Evolutionary conservation across 2,888 invertebrate species (phyloP).

Genomic region (Drosophila antonietae): DNA sequence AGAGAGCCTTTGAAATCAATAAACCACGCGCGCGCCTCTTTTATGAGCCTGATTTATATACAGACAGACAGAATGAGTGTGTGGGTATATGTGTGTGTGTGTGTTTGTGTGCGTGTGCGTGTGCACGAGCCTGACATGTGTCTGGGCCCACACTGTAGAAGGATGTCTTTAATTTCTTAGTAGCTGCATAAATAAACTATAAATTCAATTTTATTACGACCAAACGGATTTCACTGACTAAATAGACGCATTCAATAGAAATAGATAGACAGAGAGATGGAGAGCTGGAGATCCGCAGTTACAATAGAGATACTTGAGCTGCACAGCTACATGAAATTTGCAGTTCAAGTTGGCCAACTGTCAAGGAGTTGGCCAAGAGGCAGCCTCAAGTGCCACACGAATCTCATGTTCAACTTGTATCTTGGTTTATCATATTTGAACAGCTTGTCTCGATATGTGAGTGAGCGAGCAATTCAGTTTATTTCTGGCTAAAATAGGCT

Average conservation of each 20-base stretch:
- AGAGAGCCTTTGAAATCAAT: slow-evolving; percentile 67
- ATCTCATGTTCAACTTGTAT: slow-evolving; percentile 55
- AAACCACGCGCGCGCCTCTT: slow-evolving; percentile 70
- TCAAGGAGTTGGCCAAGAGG: slow-evolving; percentile 17
- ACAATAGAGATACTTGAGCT: slow-evolving; percentile 22
- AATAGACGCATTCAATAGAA: slow-evolving; percentile 34
- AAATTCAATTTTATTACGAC: slow-evolving; percentile 71
- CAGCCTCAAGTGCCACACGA: slow-evolving; percentile 51
- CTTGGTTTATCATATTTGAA: slow-evolving; percentile 63
- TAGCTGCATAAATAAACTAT: slow-evolving; percentile 80
- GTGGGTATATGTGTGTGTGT: not conserved
- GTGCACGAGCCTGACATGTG: slow-evolving; percentile 67
- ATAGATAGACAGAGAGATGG: not conserved
- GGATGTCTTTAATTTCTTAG: slow-evolving; percentile 73
- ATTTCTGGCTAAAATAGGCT: not conserved
- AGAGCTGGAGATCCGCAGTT: not conserved
- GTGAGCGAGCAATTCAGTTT: slow-evolving; percentile 8
- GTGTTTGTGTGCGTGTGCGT: slow-evolving; percentile 22
- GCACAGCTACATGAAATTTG: slow-evolving; percentile 25
- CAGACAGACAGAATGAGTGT: not conserved
- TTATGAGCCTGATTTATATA: slow-evolving; percentile 71
- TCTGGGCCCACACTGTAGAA: slow-evolving; percentile 41
- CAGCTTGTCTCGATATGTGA: slow-evolving; percentile 41
- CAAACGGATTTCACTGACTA: slow-evolving; percentile 45
- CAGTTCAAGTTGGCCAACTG: slow-evolving; percentile 17